Evolutionary conservation across 37 sponge, comb jelly and placozoan genomes (phyloP), one percentile per base, ranked within the genome.

Genomic region (Amphimedon queenslandica): DNA sequence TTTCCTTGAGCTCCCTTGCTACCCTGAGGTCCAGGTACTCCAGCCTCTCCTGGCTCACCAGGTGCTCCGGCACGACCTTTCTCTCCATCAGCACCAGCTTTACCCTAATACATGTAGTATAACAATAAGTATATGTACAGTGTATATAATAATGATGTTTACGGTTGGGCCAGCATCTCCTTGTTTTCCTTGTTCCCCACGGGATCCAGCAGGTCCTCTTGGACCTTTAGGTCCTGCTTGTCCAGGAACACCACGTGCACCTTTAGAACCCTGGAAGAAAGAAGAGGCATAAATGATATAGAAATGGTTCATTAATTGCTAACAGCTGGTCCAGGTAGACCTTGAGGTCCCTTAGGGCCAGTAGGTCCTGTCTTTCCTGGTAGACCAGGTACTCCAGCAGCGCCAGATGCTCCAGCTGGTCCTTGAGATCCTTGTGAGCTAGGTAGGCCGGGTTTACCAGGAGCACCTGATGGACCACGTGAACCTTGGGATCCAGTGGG

Each of bases 1-100:
- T 79, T 85, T 66, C 86, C 86, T 28, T 40, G 56, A 32, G 80
- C 75, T 68, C 86, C 86, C 79, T 85, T 78, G 6, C 55, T 29
- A 68, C 86, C 86, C 28, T 79, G 69, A 24, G 80, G 80, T 37
- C 86, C 86, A 63, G 74, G 57, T 27, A 39, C 64, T 57, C 86
- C 86, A 41, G 64, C 36, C 1, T 37, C 25, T 60, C 86, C 86
- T 18, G 65, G 69, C 38, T 78, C 80, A 21, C 86, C 86, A 32
- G 37, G 13, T 18, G 86, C 0, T 37, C 86, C 86, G 53, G 43
- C 64, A 27, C 75, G 27, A n/a, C 86, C 86, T 69, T 85, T 79
- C 53, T 64, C 65, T 43, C 84, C 84, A 77, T 71, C 72, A 77
- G 72, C 57, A 30, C 84, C 84, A 37, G 66, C 21, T 67, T 84